Evolutionary conservation across 2,113 vertebrate genomes (phyloP).

Genomic region (Lagopus leucura): DNA sequence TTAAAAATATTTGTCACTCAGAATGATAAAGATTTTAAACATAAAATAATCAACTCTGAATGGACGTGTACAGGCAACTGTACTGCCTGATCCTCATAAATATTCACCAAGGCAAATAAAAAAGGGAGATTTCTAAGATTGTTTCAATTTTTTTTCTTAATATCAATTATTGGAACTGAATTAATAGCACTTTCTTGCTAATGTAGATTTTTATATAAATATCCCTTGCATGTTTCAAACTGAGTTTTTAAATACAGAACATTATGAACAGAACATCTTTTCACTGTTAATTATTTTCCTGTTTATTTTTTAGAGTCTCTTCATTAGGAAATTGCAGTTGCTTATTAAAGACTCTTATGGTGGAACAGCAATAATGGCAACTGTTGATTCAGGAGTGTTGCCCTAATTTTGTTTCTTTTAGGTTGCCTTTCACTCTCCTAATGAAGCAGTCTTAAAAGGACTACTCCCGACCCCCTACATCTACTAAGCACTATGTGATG

Average conservation of each 20-base stretch:
- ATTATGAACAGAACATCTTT: background rate
- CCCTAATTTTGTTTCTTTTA: constrained; percentile 60
- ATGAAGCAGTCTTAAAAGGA: constrained; percentile 43
- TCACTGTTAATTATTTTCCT: constrained; percentile 51
- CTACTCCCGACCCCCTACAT: constrained; percentile 8
- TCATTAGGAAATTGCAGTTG: constrained; percentile 12
- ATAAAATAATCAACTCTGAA: background rate
- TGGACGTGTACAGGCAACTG: background rate
- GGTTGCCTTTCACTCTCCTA: constrained; percentile 45
- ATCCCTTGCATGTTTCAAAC: background rate
- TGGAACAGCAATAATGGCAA: constrained; percentile 18
- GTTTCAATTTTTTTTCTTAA: background rate
- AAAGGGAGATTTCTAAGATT: background rate
- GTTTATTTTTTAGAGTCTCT: background rate
- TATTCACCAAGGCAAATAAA: background rate
- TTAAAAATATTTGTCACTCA: background rate
- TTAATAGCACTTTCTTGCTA: background rate
- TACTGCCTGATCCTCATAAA: background rate
- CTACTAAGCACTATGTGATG: constrained; percentile 24
- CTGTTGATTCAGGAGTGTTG: constrained; percentile 55
- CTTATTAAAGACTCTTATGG: constrained; percentile 35
- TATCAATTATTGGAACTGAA: background rate
- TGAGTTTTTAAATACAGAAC: constrained; percentile 8
- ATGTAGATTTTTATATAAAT: background rate
- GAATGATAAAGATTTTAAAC: background rate